Percentiles rank a stretch among this genome's conserved stretches.
Conservation (phyloP, 2,113 vertebrate genomes). For the Oenanthe oenanthe region DNA sequence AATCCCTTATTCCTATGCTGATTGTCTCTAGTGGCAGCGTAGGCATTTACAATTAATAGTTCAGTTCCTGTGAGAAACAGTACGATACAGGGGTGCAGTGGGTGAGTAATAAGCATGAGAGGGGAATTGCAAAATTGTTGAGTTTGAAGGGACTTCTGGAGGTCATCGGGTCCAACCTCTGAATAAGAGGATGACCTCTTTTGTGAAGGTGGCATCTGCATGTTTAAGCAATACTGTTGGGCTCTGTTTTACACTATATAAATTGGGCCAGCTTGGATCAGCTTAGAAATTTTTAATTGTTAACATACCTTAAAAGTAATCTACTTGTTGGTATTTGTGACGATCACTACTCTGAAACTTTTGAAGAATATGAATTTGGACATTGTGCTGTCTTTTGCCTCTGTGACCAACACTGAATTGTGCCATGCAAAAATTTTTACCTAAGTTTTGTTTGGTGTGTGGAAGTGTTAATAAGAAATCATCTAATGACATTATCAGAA, state of each 20-base stretch:
- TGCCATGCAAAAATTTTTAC: neutral
- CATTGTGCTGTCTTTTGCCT: neutral
- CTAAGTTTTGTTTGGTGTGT: neutral
- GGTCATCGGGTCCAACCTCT: neutral
- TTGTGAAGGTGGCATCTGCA: neutral
- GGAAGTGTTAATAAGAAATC: neutral
- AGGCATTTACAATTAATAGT: neutral
- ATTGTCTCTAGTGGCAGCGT: neutral
- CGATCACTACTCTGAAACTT: neutral
- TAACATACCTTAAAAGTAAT: neutral
- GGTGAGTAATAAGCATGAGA: neutral
- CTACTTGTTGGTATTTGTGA: neutral
- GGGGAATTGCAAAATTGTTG: neutral
- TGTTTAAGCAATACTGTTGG: neutral
- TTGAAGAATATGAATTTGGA: neutral
- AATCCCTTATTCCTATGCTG: neutral
- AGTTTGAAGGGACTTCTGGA: neutral
- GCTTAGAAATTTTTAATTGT: neutral
- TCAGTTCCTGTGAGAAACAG: neutral
- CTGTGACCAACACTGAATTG: neutral
- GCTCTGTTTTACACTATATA: neutral
- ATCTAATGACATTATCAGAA: neutral
- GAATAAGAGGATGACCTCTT: neutral
- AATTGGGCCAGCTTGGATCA: neutral
- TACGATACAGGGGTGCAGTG: neutral